phyloP scores from a whole-genome alignment of 2,888 invertebrate species.

The Lasioglossum leucozonium region DNA sequence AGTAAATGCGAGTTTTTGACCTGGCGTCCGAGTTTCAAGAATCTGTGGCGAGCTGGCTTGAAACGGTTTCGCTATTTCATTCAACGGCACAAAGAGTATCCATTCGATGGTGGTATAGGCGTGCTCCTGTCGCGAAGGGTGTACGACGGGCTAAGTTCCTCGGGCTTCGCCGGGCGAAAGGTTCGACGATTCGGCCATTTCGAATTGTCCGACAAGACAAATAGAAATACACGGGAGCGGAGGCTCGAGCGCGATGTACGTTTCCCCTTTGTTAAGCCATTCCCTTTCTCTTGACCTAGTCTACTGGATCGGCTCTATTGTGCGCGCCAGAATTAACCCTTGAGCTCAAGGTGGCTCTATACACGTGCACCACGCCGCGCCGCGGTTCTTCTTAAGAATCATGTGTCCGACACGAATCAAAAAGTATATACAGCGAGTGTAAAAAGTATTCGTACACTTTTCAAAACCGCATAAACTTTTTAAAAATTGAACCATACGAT shows the following conservation, averaged over 20 bases:
- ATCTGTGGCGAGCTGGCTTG: slow-evolving; percentile 10
- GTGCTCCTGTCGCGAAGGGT: neutral
- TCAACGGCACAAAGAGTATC: slow-evolving; percentile 22
- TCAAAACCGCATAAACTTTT: no score
- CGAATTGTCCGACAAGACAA: slow-evolving; percentile 42
- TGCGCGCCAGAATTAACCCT: slow-evolving; percentile 67
- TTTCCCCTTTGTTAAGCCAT: slow-evolving; percentile 66
- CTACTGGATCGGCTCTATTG: slow-evolving; percentile 66
- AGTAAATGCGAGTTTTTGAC: neutral
- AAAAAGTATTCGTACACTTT: no score
- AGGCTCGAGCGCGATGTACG: slow-evolving; percentile 53
- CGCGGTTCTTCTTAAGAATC: slow-evolving; percentile 29
- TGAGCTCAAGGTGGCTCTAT: slow-evolving; percentile 60
- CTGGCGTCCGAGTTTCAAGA: slow-evolving; percentile 6
- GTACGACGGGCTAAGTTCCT: slow-evolving; percentile 7
- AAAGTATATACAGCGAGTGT: no score
- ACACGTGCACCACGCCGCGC: slow-evolving; percentile 1
- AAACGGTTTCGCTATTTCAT: slow-evolving; percentile 7
- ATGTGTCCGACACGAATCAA: slow-evolving; percentile 2
- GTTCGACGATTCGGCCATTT: slow-evolving; percentile 40
- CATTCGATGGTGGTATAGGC: neutral
- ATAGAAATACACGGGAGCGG: slow-evolving; percentile 46
- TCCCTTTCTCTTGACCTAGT: slow-evolving; percentile 72
- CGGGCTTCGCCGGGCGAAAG: neutral
- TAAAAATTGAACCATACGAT: no score